Evolutionary conservation across 2,888 invertebrate genomes (phyloP).

Genomic region (Oxycera nigricornis): DNA sequence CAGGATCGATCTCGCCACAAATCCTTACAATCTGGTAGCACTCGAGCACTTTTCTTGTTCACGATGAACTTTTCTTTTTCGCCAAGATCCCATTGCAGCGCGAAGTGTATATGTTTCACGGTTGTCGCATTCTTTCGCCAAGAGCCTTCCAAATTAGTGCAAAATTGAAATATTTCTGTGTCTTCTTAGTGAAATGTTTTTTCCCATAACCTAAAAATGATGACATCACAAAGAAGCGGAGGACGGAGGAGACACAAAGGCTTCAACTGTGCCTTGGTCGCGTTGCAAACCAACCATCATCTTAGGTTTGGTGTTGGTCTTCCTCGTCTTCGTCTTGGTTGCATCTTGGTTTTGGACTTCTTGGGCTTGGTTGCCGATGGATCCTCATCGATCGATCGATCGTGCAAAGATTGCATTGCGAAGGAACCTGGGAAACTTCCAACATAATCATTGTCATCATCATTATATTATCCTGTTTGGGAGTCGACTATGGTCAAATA

Average conservation of each 20-base stretch:
- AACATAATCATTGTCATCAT: constrained; percentile 34
- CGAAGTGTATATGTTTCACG: constrained; percentile 37
- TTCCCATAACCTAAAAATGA: constrained; percentile 47
- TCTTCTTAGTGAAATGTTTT: constrained; percentile 41
- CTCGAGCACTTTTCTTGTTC: neutral
- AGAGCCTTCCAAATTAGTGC: constrained; percentile 46
- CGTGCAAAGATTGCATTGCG: constrained; percentile 27
- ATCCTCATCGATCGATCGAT: too few species aligned
- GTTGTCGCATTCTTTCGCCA: constrained; percentile 36
- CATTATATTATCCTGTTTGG: constrained; percentile 33
- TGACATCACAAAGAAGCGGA: constrained; percentile 44
- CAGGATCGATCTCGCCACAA: too few species aligned
- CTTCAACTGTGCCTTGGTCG: too few species aligned
- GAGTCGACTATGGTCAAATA: neutral
- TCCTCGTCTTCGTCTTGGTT: too few species aligned
- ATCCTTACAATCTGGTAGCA: neutral
- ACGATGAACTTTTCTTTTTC: neutral
- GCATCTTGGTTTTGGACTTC: too few species aligned
- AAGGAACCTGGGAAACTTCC: constrained; percentile 22
- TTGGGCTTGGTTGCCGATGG: too few species aligned
- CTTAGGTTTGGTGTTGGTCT: too few species aligned
- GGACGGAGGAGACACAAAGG: neutral
- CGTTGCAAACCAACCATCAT: too few species aligned
- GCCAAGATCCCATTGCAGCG: neutral
- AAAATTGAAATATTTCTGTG: constrained; percentile 46